These are phyloP conservation scores for Rhynchomys soricoides DNA, from an alignment of 2,113 vertebrate genomes.

Conservation along the genomic window DNA sequence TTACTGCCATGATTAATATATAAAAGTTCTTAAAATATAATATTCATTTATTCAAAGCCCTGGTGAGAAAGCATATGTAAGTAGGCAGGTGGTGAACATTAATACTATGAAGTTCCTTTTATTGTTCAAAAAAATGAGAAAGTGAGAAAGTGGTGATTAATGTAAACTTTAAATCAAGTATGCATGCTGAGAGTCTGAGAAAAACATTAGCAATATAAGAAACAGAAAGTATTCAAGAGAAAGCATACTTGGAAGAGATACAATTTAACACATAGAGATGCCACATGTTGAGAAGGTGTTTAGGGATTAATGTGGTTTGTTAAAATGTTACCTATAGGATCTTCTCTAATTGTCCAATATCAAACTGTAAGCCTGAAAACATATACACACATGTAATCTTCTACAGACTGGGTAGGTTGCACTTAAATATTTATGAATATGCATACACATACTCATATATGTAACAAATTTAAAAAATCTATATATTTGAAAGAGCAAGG, in stretches of 20 bases:
- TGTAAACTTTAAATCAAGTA: constrained; percentile 44
- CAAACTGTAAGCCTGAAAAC: not conserved
- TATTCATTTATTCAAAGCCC: not conserved
- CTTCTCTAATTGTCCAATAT: not conserved
- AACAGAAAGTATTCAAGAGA: not conserved
- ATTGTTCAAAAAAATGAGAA: constrained; percentile 12
- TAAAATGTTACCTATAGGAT: not conserved
- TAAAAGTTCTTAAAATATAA: not conserved
- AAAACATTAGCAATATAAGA: constrained; percentile 40
- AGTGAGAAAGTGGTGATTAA: constrained; percentile 44
- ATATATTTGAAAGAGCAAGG: not conserved
- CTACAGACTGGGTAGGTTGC: not conserved
- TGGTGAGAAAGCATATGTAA: not conserved
- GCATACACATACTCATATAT: not conserved
- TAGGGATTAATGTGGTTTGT: not conserved
- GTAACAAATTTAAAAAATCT: not conserved
- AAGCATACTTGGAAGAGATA: not conserved
- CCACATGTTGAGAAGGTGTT: not conserved
- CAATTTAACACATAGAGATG: not conserved
- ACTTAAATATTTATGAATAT: not conserved
- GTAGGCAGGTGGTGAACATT: not conserved
- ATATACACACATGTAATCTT: not conserved
- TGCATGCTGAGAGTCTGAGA: constrained; percentile 35
- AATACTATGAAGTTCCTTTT: constrained; percentile 35
- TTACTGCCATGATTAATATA: not conserved